phyloP scores from a whole-genome alignment of 2,888 invertebrate species.

The Cremastobaeus sp. region DNA sequence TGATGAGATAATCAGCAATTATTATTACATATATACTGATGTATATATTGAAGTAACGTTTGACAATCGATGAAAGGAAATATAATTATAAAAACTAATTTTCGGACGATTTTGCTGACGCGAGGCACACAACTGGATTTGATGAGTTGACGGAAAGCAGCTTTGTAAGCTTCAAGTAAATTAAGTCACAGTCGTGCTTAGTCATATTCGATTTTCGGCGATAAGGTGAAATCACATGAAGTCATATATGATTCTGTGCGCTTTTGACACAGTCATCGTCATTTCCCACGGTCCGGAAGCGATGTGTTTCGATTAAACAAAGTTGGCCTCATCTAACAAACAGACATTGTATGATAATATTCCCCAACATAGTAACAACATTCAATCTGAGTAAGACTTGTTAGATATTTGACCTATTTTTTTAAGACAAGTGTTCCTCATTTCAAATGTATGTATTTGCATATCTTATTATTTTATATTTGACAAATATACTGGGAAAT shows the following conservation, averaged over 20 bases:
- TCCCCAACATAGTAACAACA: conserved; percentile 21
- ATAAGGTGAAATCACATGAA: conserved; percentile 27
- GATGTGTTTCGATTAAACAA: conserved; percentile 37
- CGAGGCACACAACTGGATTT: conserved; percentile 11
- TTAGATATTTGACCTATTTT: conserved; percentile 12
- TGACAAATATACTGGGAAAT: no score
- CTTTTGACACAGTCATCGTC: conserved; percentile 20
- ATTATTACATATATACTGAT: conserved; percentile 32
- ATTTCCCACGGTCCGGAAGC: conserved; percentile 33
- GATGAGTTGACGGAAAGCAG: conserved; percentile 20
- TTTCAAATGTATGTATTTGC: no score
- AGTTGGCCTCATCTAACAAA: conserved; percentile 34
- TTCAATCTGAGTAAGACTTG: background rate
- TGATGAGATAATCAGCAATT: conserved; percentile 14
- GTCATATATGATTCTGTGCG: conserved; percentile 13
- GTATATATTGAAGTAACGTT: no score
- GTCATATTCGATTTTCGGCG: conserved; percentile 26
- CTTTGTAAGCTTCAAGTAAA: conserved; percentile 18
- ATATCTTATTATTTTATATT: no score
- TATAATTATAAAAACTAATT: conserved; percentile 1
- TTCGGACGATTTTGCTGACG: background rate
- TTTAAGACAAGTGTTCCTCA: no score
- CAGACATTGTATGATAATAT: conserved; percentile 41
- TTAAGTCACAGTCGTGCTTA: conserved; percentile 21
- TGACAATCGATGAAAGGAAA: conserved; percentile 6